Percentiles rank a stretch among this genome's conserved stretches.
Conservation (phyloP, 2,888 invertebrate genomes). For the Eupsilia transversa region DNA sequence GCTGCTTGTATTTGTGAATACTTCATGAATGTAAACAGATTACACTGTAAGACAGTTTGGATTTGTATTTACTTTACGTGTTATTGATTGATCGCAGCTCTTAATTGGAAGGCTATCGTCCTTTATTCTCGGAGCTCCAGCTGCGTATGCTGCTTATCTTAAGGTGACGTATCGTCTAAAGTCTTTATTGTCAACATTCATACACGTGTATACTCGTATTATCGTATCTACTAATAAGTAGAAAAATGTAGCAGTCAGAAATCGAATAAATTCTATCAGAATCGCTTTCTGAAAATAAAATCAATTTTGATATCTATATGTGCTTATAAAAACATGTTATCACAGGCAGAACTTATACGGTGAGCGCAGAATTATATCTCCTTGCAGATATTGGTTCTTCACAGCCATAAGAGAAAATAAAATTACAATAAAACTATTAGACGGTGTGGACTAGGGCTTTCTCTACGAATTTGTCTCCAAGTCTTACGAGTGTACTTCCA, state of each 20-base stretch:
- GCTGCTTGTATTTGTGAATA: conserved; percentile 48
- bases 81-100: conserved; percentile 59
- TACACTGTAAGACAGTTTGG: conserved; percentile 51
- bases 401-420: conserved; percentile 48
- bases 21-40: conserved; percentile 52
- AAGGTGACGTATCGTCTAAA: conserved; percentile 51
- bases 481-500: conserved; percentile 59
- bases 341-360: conserved; percentile 41
- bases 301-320: conserved; percentile 23
- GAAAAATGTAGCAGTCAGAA: not conserved
- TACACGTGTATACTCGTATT: conserved; percentile 56
- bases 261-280: conserved; percentile 4
- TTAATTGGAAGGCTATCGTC: conserved; percentile 66
- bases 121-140: conserved; percentile 64
- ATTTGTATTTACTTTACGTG: conserved; percentile 56
- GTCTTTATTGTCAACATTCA: conserved; percentile 48
- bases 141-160: conserved; percentile 58
- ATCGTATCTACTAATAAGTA: conserved; percentile 1
- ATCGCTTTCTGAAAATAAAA: conserved; percentile 37
- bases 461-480: conserved; percentile 62
- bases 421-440: conserved; percentile 58
- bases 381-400: conserved; percentile 25
- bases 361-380: conserved; percentile 20
- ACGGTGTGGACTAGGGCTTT: conserved; percentile 54
- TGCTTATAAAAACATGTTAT: conserved; percentile 43